Evolutionary conservation across 1,140 invertebrate species (phyloP).

Genomic region (Nasonia vitripennis): DNA sequence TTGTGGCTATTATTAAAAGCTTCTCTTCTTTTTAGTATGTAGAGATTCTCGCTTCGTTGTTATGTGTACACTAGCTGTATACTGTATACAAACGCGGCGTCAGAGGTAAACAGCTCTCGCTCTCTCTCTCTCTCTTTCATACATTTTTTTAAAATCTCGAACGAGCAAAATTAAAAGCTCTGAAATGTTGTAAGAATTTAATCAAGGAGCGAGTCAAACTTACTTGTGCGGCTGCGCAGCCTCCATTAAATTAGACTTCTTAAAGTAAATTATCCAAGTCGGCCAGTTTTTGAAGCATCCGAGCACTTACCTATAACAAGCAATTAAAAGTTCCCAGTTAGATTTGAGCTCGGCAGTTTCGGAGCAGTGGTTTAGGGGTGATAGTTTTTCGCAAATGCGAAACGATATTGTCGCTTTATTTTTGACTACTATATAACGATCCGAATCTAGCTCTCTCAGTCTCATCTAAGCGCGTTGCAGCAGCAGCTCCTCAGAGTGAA

Average conservation of each 20-base stretch:
- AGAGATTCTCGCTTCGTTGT: not conserved
- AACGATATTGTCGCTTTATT: too few relatives aligned
- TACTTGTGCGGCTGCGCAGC: constrained; percentile 37
- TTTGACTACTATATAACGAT: not conserved
- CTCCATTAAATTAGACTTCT: constrained; percentile 54
- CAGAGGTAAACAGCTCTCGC: not conserved
- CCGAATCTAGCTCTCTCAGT: constrained; percentile 2
- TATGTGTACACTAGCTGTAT: too few relatives aligned
- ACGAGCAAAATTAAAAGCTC: not conserved
- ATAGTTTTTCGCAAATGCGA: not conserved
- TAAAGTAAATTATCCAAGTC: constrained; percentile 54
- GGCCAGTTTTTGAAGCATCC: constrained; percentile 46
- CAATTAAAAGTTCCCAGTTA: constrained; percentile 54
- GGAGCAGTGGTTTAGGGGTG: too few relatives aligned
- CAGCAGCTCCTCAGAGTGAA: constrained; percentile 18
- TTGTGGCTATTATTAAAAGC: too few relatives aligned
- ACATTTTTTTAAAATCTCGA: not conserved
- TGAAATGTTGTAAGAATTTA: constrained; percentile 48
- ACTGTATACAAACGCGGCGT: not conserved
- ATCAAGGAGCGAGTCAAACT: constrained; percentile 45
- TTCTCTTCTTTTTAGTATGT: too few relatives aligned
- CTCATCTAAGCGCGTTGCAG: not conserved
- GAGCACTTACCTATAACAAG: constrained; percentile 54
- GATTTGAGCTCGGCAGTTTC: not conserved
- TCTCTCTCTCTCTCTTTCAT: not conserved